Evolutionary conservation across 2,113 vertebrate genomes (phyloP), one percentile per base, ranked within the genome.

Genomic region (Sapayoa aenigma): DNA sequence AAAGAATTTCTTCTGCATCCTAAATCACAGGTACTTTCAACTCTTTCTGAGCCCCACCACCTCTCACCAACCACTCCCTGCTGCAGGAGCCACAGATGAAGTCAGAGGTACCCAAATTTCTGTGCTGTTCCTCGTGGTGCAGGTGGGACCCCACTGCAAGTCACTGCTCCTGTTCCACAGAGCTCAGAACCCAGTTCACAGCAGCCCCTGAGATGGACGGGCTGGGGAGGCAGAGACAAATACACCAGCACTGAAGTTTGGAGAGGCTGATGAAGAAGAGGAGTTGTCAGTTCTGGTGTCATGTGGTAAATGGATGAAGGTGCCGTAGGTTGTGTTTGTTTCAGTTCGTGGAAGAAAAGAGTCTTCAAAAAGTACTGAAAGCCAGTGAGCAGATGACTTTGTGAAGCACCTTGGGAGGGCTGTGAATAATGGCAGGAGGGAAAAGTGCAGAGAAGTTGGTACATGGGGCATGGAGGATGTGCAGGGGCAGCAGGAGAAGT

Each of bases 121-220:
- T 0, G 0, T 22, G 41, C 1, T 4, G 4, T 12, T 53, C n/a
- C 37, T 62, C 93, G 20, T 0, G 1, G 50, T 0, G 6, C 13
- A 50, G 42, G 25, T 47, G 49, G 25, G 28, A 79, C 21, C 35
- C 20, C 53, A 42, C 20, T 58, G 27, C 19, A 42, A 5, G 20
- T 47, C 27, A 1, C 16, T 1, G 0, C 11, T 73, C 63, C 62
- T 3, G 1, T 16, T 63, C 58, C 59, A 42, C 0, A 6, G 59
- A 35, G 72, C 50, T 67, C 68, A 35, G 1, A 58, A 63, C 4
- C 18, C 0, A 0, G 39, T 62, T 42, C 55, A 11, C 1, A n/a
- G 66, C 37, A 33, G n/a, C 41, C 62, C 39, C 46, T 11, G 31
- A 12, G 71, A 21, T 35, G 47, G 56, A 9, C 0, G 14, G 65